Evolutionary conservation across 2,888 invertebrate species (phyloP), one percentile per base, ranked within the genome.

Genomic region (Athrips mouffetella): DNA sequence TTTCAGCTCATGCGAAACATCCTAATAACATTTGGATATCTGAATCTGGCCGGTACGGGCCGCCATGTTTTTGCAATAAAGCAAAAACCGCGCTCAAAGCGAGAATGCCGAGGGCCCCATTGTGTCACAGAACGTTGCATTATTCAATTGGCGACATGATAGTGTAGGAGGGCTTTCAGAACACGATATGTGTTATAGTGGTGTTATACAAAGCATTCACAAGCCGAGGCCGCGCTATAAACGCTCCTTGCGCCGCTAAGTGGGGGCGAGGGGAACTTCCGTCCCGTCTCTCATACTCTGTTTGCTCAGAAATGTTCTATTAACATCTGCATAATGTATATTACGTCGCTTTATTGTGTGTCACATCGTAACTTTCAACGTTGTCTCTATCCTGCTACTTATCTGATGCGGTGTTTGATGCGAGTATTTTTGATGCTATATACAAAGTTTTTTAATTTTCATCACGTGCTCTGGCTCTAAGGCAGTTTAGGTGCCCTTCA

Each of bases 71-170:
- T 66, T 63, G 55, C 55, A 59, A 59, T 60, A 63, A 57, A 58
- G 60, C 57, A 50, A 49, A 59, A 54, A 66, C 67, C 66, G 61
- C 61, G 63, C 64, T 66, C 67, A 67, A 65, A 61, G 56, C 55
- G 54, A 52, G 53, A 51, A 54, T 50, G 29, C 57, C 49, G 44
- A 51, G 49, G 45, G 58, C 57, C 57, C 53, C 51, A 70, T 70
- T 71, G 67, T 73, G 67, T 64, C 59, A 60, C 60, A 64, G 57
- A 55, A 56, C 62, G 58, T 59, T 71, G 70, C 69, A 72, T 73
- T 73, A 73, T 73, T 75, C 73, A 73, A 73, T 74, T 68, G 72
- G 62, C 62, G 63, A 64, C 63, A 62, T 59, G 59, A 58, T 67
- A 59, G 57, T 63, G 55, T 61, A 65, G 47, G 52, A 51, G 52